phyloP scores from a whole-genome alignment of 2,888 invertebrate genomes.

The Aethes cnicana region DNA sequence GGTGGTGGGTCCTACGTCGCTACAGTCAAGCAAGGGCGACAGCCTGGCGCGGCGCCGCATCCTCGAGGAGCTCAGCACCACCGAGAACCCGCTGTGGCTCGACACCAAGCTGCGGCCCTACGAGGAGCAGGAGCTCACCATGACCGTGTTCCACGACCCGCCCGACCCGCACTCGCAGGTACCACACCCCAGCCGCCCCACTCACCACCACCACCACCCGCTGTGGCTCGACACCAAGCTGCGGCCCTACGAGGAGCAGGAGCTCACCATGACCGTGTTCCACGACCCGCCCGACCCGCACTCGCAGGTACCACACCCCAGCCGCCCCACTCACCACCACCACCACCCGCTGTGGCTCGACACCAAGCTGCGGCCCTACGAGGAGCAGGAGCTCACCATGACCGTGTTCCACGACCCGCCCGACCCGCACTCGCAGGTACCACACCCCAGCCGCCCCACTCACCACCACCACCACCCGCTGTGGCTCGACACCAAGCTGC shows the following conservation, averaged over 20 bases:
- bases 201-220: slow-evolving; percentile 94
- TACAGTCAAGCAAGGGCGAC: slow-evolving; percentile 91
- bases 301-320: too few relatives aligned
- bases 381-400: slow-evolving; percentile 96
- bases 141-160: slow-evolving; percentile 91
- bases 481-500: slow-evolving; percentile 95
- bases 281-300: slow-evolving; percentile 74
- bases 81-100: slow-evolving; percentile 96
- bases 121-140: slow-evolving; percentile 95
- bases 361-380: slow-evolving; percentile 93
- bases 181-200: too few relatives aligned
- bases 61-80: slow-evolving; percentile 92
- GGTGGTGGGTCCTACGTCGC: slow-evolving; percentile 91
- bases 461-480: slow-evolving; percentile 94
- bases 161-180: slow-evolving; percentile 62
- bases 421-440: too few relatives aligned
- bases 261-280: slow-evolving; percentile 96
- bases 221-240: slow-evolving; percentile 96
- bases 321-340: slow-evolving; percentile 94
- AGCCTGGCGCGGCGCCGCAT: slow-evolving; percentile 91
- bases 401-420: slow-evolving; percentile 88
- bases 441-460: too few relatives aligned
- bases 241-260: slow-evolving; percentile 94
- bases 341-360: slow-evolving; percentile 96
- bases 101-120: slow-evolving; percentile 95